phyloP scores from a whole-genome alignment of 2,113 vertebrate genomes.

The Lanius collurio region DNA sequence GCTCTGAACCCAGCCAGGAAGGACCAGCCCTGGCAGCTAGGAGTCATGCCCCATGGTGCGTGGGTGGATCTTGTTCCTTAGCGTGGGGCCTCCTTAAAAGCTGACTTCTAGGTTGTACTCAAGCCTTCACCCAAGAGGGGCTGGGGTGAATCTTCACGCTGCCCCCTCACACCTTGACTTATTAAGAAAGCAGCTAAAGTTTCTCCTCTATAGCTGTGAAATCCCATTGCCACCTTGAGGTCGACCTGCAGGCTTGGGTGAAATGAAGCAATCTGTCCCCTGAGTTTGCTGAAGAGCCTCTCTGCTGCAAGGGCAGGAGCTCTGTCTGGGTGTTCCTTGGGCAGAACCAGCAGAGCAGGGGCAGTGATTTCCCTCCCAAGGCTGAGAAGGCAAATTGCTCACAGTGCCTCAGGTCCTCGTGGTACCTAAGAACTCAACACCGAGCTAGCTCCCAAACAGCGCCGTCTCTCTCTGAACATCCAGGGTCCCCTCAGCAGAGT shows the following conservation, averaged over 20 bases:
- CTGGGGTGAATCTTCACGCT: accelerated
- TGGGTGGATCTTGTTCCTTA: constrained; percentile 17
- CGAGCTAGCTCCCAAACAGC: accelerated
- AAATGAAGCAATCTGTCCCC: not conserved
- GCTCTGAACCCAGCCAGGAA: constrained; percentile 28
- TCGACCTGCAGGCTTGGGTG: not conserved
- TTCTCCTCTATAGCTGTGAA: not conserved
- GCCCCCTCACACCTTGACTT: accelerated
- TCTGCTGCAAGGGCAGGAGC: not conserved
- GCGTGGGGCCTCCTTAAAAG: not conserved
- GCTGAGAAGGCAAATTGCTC: not conserved
- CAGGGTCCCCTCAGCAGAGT: not conserved
- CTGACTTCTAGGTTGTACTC: not conserved
- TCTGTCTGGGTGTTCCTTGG: not conserved
- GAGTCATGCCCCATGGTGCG: not conserved
- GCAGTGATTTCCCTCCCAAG: not conserved
- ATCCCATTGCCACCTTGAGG: not conserved
- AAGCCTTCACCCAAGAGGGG: not conserved
- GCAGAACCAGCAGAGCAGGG: not conserved
- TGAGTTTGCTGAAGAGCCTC: not conserved
- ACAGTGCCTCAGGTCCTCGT: not conserved
- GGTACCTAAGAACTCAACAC: not conserved
- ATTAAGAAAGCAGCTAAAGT: not conserved
- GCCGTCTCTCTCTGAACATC: not conserved
- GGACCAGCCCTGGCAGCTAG: constrained; percentile 36